Evolutionary conservation across 2,113 vertebrate genomes (phyloP).

Genomic region (Jaculus jaculus): DNA sequence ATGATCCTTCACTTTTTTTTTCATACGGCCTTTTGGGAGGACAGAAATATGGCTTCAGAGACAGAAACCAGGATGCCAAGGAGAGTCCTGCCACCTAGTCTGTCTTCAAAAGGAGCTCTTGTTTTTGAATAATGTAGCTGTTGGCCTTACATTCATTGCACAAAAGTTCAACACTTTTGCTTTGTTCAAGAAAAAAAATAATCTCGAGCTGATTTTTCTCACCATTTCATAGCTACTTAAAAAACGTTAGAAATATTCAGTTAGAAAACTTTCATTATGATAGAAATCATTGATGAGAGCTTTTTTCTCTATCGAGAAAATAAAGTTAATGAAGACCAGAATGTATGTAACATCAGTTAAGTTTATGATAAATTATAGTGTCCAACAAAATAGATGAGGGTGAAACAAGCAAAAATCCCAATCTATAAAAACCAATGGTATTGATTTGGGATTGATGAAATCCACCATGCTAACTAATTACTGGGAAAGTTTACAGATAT

Average conservation of each 20-base stretch:
- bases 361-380: background rate
- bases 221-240: conserved; percentile 2
- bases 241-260: background rate
- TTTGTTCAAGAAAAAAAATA: background rate
- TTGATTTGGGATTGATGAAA: background rate
- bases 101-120: background rate
- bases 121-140: background rate
- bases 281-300: background rate
- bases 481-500: background rate
- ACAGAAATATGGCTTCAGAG: conserved; percentile 45
- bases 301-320: background rate
- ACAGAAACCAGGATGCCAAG: background rate
- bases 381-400: background rate
- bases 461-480: background rate
- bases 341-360: background rate
- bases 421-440: background rate
- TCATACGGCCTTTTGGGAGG: conserved; percentile 27
- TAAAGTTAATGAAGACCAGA: background rate
- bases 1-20: background rate
- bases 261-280: background rate
- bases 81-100: background rate
- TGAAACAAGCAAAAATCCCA: too few species aligned
- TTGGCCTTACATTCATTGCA: background rate
- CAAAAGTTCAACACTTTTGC: conserved; percentile 15
- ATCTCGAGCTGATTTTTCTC: background rate